phyloP scores from a whole-genome alignment of 2,888 invertebrate species.

The Meliscaeva auricollis region DNA sequence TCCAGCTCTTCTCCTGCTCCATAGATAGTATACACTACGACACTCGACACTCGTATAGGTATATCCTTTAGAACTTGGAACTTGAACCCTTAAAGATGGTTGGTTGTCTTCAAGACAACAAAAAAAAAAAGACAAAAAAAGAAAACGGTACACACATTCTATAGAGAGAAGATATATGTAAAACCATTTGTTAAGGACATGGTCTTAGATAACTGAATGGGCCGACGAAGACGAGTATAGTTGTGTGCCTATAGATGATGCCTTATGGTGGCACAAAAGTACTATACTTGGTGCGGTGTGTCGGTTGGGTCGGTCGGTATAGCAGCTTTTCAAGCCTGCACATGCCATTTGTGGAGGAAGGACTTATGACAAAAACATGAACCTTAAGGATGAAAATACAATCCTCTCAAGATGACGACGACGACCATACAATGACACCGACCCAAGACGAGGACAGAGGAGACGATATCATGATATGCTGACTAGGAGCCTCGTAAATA shows the following conservation, averaged over 20 bases:
- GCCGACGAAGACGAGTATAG: not conserved
- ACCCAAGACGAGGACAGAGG: not conserved
- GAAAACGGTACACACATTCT: not conserved
- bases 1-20: not conserved
- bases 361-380: constrained; percentile 72
- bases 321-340: constrained; percentile 29
- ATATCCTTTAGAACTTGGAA: constrained; percentile 37
- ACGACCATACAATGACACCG: not conserved
- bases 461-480: no score
- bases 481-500: not conserved
- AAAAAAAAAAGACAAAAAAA: constrained; percentile 24
- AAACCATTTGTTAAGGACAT: constrained; percentile 61
- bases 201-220: constrained; percentile 53
- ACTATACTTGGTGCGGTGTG: not conserved
- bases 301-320: not conserved
- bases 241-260: not conserved
- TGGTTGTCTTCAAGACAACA: constrained; percentile 38
- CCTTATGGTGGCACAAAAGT: constrained; percentile 20
- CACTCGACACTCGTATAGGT: no score
- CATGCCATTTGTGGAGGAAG: constrained; percentile 51
- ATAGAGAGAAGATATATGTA: constrained; percentile 17
- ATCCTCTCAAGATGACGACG: constrained; percentile 25
- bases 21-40: no score
- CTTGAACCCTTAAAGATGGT: constrained; percentile 65
- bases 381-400: constrained; percentile 61